phyloP scores from a whole-genome alignment of 2,888 invertebrate genomes.

The Arenicola marina region DNA sequence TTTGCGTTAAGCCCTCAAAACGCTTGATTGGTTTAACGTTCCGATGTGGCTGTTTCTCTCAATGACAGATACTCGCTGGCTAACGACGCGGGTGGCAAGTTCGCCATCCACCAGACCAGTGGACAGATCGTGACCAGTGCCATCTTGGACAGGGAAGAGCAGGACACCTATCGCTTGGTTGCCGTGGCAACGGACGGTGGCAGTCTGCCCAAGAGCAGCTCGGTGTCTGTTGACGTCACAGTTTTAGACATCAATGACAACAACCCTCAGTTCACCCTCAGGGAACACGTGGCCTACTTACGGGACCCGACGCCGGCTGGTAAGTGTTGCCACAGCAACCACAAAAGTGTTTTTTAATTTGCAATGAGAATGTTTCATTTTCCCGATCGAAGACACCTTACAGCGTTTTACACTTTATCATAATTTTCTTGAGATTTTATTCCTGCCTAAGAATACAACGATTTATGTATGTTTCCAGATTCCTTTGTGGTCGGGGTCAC shows the following conservation, averaged over 20 bases:
- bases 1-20: too few relatives aligned
- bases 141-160: constrained; percentile 79
- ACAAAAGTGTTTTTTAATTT: too few relatives aligned
- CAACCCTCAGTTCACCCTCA: constrained; percentile 74
- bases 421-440: too few relatives aligned
- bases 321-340: too few relatives aligned
- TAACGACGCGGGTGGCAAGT: constrained; percentile 5
- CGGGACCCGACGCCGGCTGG: constrained; percentile 79
- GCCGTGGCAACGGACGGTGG: constrained; percentile 56
- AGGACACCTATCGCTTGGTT: constrained; percentile 56
- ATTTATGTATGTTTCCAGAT: too few relatives aligned
- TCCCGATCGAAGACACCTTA: too few relatives aligned
- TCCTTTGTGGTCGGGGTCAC: constrained; percentile 89
- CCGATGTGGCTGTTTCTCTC: too few relatives aligned
- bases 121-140: constrained; percentile 74
- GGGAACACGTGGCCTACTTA: constrained; percentile 75
- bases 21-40: too few relatives aligned
- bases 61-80: constrained; percentile 20
- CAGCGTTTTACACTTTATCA: too few relatives aligned
- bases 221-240: constrained; percentile 82
- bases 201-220: constrained; percentile 71
- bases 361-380: too few relatives aligned
- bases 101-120: constrained; percentile 73
- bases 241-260: constrained; percentile 96
- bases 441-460: too few relatives aligned